These are phyloP conservation scores for Pelvicachromis taeniatus DNA, from an alignment of 2,113 vertebrate genomes.

Conservation along the genomic window DNA sequence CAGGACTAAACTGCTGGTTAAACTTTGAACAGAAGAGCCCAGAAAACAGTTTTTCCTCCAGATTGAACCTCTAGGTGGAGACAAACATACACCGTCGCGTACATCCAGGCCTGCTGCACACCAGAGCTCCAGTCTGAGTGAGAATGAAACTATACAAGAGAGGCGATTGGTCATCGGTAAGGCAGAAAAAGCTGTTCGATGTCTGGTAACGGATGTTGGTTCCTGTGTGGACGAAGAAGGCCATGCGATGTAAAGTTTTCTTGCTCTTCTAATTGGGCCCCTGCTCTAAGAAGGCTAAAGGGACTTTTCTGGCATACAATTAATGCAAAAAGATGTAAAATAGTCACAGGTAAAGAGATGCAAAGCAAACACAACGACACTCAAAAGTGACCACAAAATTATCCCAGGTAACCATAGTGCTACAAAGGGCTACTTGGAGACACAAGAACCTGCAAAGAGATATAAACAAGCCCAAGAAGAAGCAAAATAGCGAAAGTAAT, in stretches of 20 bases:
- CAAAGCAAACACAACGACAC: accelerated
- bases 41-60: not conserved
- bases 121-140: not conserved
- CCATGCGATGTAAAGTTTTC: accelerated
- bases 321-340: not conserved
- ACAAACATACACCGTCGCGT: not conserved
- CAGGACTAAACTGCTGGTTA: not conserved
- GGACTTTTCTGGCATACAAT: not conserved
- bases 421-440: not conserved
- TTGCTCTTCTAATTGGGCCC: not conserved
- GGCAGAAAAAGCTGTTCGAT: not conserved
- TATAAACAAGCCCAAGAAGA: not conserved
- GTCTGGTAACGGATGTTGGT: not conserved
- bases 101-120: not conserved
- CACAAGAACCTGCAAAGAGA: not conserved
- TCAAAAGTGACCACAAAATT: not conserved
- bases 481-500: not conserved
- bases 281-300: not conserved
- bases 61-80: not conserved
- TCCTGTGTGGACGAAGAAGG: not conserved
- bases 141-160: not conserved
- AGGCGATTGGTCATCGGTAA: not conserved
- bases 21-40: not conserved
- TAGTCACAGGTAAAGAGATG: not conserved
- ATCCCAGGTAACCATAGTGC: not conserved